Conservation (phyloP, 2,113 vertebrate genomes). For the Hippocampus guttulatus region DNA sequence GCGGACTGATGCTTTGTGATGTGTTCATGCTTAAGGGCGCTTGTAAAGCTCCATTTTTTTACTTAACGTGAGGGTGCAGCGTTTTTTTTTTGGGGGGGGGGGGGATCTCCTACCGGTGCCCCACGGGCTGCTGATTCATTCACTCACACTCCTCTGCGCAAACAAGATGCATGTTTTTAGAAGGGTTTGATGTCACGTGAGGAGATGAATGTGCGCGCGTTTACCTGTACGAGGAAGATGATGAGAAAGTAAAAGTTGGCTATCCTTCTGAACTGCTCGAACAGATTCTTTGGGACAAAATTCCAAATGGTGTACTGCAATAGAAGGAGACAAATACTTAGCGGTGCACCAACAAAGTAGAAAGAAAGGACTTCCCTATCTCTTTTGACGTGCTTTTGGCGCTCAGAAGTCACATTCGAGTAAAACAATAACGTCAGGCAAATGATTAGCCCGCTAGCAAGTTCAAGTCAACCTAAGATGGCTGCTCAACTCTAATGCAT, state of each 20-base stretch:
- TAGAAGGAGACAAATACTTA: not conserved
- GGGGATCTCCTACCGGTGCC: slow-evolving; percentile 16
- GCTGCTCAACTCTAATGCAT: no score
- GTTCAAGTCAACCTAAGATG: no score
- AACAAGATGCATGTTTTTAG: slow-evolving; percentile 5
- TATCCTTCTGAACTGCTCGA: slow-evolving; percentile 98
- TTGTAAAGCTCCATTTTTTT: slow-evolving; percentile 19
- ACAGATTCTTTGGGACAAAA: slow-evolving; percentile 97
- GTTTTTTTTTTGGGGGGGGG: slow-evolving; percentile 13
- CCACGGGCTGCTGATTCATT: slow-evolving; percentile 34
- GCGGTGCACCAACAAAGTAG: no score
- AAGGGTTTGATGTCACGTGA: slow-evolving; percentile 7
- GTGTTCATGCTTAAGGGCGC: slow-evolving; percentile 15
- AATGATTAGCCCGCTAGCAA: no score
- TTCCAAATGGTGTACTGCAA: slow-evolving; percentile 96
- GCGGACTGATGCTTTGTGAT: slow-evolving; percentile 41
- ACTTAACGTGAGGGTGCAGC: slow-evolving; percentile 28
- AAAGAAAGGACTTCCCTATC: no score
- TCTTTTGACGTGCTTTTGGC: no score
- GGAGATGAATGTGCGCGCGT: not conserved
- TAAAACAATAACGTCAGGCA: no score
- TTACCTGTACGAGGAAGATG: slow-evolving; percentile 99
- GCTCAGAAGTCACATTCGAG: no score
- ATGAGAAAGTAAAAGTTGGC: slow-evolving; percentile 99
- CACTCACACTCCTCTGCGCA: not conserved